Conservation (phyloP, 2,797 vertebrate species). For the Ctenopoma multispine region DNA sequence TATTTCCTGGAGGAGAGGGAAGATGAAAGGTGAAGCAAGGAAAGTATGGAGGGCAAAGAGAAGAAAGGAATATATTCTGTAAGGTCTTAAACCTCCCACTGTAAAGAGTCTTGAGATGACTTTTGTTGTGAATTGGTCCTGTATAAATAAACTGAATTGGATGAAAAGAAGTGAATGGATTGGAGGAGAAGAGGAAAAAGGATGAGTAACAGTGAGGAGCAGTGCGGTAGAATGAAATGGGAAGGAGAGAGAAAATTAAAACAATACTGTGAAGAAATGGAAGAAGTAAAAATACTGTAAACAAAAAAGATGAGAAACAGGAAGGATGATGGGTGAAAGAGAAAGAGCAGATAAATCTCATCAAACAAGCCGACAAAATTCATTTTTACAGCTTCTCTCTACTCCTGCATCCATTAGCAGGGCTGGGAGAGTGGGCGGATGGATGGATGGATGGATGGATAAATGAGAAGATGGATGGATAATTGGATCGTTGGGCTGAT, state of each 20-base stretch:
- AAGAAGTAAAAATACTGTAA: neutral
- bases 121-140: no score
- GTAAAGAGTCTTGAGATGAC: no score
- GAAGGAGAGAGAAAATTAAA: no score
- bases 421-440: constrained; percentile 4
- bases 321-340: neutral
- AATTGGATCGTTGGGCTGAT: constrained; percentile 14
- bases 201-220: no score
- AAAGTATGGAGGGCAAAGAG: no score
- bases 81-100: no score
- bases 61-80: no score
- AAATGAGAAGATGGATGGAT: neutral
- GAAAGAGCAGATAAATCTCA: neutral
- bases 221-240: no score
- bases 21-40: neutral
- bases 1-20: neutral
- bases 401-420: constrained; percentile 15
- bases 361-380: neutral
- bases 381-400: constrained; percentile 1
- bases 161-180: no score
- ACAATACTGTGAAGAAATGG: neutral
- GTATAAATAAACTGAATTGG: no score
- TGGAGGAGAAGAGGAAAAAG: no score
- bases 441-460: neutral
- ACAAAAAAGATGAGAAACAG: neutral